Base-by-base conservation (phyloP, 1,140 invertebrate species). In the Lordiphosa clarofinis region DNA sequence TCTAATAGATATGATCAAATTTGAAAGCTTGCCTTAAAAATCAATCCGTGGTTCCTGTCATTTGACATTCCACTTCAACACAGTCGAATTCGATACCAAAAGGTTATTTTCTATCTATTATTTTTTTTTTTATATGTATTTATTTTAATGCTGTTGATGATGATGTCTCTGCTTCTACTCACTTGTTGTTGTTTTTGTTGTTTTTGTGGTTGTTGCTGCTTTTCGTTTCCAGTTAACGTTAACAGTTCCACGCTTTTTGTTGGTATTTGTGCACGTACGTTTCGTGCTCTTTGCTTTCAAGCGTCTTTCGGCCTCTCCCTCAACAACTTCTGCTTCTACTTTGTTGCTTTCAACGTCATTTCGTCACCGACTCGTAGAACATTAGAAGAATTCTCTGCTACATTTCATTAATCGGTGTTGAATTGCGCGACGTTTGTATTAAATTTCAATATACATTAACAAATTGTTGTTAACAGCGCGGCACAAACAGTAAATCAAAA, bases 311-410 rank as follows among this genome's bases (percentile, higher is more conserved):
- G 15, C 35, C 10, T 13, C 15, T 12, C 39, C 46, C 21, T n/a
- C n/a, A n/a, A n/a, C n/a, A n/a, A n/a, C n/a, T n/a, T n/a, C n/a
- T n/a, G n/a, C n/a, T 49, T 61, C 49, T 54, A 52, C 55, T 67
- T 48, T 24, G 31, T 50, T 62, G 44, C 66, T 61, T 69, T 61
- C 38, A 47, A 49, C 66, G 65, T 69, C 65, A 69, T 65, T 69
- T 69, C 66, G 66, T 69, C 66, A 68, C 54, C 47, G 49, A 52
- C 48, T 37, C 61, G 57, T 44, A 65, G 39, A 61, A 42, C 53
- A 46, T 44, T 52, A 52, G 48, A 52, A 52, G 48, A 52, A 52
- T 52, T 52, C 48, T 39, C 36, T 39, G 48, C 36, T 52, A 52
- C 48, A 52, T 38, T 52, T 36, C 24, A 21, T 9, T n/a, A 37